Base-by-base conservation (phyloP, 1,140 invertebrate species). In the Cyphomyrmex costatus region DNA sequence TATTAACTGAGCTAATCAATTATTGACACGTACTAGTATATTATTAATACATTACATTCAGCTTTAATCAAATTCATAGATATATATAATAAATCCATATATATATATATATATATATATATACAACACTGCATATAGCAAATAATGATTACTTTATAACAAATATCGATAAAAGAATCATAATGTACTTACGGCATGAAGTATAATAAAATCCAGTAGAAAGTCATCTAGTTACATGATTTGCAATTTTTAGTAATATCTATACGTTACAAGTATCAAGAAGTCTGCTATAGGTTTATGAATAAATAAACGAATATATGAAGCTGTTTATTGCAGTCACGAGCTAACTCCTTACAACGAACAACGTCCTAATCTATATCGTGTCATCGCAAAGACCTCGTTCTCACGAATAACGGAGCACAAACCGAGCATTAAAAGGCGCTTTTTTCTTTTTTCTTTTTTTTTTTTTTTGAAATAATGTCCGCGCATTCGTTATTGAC, bases 391-490 rank as follows among this genome's bases (percentile, higher is more conserved):
- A 56, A n/a, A 80, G 78, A 56, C 33, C 19, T 56, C 42, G n/a
- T 36, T 56, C 6, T 27, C 27, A 4, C 19, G 19, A 46, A 53
- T 33, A 56, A 24, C n/a, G 51, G 53, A 27, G 65, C 30, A 36
- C 19, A 16, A 49, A 21, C 19, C 42, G 21, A 19, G 58, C 56
- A 19, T 74, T 84, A 76, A 74, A 83, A 77, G 21, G 12, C 4
- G 68, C 12, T 6, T 21, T 30, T 30, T 8, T 21, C 58, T 33
- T 61, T 51, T 12, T 30, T 8, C 19, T 66, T 33, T 61, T 51
- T 12, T n/a, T n/a, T 30, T 8, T 21, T 66, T 33, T 61, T 51
- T 12, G 68, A 60, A 42, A 27, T 86, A 83, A 86, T 86, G 58
- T 63, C 36, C 42, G 27, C 8, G 51, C 51, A 36, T 58, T 78